phyloP scores from a whole-genome alignment of 2,113 vertebrate genomes.

The Festucalex cinctus region DNA sequence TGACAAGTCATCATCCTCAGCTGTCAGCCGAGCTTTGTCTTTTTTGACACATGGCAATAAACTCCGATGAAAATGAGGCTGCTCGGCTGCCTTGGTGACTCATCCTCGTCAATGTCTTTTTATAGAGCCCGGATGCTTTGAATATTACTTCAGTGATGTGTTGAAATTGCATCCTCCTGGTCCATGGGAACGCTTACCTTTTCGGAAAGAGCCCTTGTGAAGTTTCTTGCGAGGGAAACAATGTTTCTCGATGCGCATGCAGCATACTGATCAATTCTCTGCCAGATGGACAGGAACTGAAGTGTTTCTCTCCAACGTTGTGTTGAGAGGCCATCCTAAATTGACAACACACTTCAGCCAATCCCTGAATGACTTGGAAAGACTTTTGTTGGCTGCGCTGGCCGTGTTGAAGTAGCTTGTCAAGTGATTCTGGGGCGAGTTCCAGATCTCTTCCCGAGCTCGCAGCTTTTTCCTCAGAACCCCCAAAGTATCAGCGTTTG shows the following conservation, averaged over 20 bases:
- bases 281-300: slow-evolving; percentile 36
- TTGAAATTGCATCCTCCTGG: slow-evolving; percentile 16
- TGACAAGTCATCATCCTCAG: neutral
- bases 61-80: slow-evolving; percentile 20
- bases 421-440: slow-evolving; percentile 31
- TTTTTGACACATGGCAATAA: slow-evolving; percentile 28
- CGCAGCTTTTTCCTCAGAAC: slow-evolving; percentile 8
- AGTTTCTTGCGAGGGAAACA: slow-evolving; percentile 13
- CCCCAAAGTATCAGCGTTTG: slow-evolving; percentile 21
- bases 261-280: slow-evolving; percentile 29
- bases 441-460: slow-evolving; percentile 20
- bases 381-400: slow-evolving; percentile 33
- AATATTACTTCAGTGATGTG: slow-evolving; percentile 29
- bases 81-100: slow-evolving; percentile 30
- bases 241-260: slow-evolving; percentile 19
- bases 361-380: slow-evolving; percentile 35
- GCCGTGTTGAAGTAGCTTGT: slow-evolving; percentile 26
- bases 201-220: slow-evolving; percentile 24
- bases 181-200: slow-evolving; percentile 32
- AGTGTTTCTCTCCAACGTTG: slow-evolving; percentile 8
- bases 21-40: slow-evolving; percentile 19
- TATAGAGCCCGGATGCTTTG: slow-evolving; percentile 29
- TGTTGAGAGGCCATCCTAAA: slow-evolving; percentile 34
- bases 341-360: slow-evolving; percentile 26
- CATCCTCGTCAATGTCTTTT: slow-evolving; percentile 22